Base-by-base conservation (phyloP, 2,888 invertebrate species). In the Eledona agricola region DNA sequence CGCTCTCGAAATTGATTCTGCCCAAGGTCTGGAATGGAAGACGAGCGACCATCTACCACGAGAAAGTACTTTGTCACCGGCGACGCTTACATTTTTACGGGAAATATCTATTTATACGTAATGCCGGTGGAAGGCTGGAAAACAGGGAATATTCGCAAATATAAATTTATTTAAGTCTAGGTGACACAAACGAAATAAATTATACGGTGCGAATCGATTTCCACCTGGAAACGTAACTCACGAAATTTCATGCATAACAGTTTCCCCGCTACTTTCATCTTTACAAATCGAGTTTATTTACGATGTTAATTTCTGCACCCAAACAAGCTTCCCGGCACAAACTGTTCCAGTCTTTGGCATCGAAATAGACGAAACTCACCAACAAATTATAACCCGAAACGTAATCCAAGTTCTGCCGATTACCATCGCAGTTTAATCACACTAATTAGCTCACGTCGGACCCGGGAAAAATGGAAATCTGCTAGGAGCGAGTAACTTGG, bases 1-100 rank as follows among this genome's bases (percentile, higher is more conserved):
- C 63, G 60, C 63, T 54, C 58, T 49, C 35, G 57, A 62, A 65
- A 65, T 65, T 65, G 64, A 65, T 65, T 65, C 62, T 63, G 63
- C 62, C 57, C 60, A 60, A 55, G 56, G 60, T 54, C 62, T 37
- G 57, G 58, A 59, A 58, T 59, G 59, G 46, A 55, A 60, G 59
- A 59, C 52, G 53, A 54, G 55, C 49, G 49, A 56, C 57, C 53
- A 51, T 55, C 52, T 49, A 55, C 58, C 55, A 55, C 59, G 52
- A 56, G 54, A 51, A 55, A 57, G 60, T 65, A 63, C 62, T 65
- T 65, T 65, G 63, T 65, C 63, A 65, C 62, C 49, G 58, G 56
- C 52, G 38, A 53, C 17, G 60, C 54, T 60, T 62, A 55, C 55
- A 50, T 51, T 50, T 20, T 25, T 42, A 22, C 37, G 38, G 46